Evolutionary conservation across 2,113 vertebrate species (phyloP), one percentile per base, ranked within the genome.

Genomic region (Phrynosoma platyrhinos): DNA sequence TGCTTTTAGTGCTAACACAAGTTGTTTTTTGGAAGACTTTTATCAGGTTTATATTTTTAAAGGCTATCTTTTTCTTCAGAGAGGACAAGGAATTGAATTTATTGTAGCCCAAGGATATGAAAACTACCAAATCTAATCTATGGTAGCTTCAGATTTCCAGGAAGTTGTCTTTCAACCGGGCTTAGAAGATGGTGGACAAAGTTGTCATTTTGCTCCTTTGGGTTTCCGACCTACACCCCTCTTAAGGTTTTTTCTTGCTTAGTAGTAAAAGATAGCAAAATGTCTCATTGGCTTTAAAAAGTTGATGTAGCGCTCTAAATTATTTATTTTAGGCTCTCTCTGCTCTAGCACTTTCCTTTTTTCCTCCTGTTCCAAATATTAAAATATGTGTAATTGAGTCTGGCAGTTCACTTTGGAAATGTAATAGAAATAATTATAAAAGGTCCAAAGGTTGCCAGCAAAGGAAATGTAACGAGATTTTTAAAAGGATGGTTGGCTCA

Each of bases 341-440:
- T 69, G 30, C 21, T 68, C 62, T 78, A 79, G 27, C 40, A 68
- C 75, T 53, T 76, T n/a, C 52, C 72, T 12, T 72, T 83, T 53
- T 53, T 6, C n/a, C 30, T 47, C 64, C 42, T 30, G 21, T 86
- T 79, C 76, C 76, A 86, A 86, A 86, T 79, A 86, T 86, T 86
- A 86, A 68, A 76, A 86, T 66, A 86, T 52, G 52, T 69, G 75
- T 86, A 86, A 79, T 79, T 30, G 42, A 86, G 30, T 69, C 75
- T 86, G 84, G 84, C 84, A 86, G 84, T 69, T 86, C 76, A 64
- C 84, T 86, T 86, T 86, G 84, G 75, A 79, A 68, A 79, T 79
- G 58, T 86, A 86, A 86, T 86, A 86, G 84, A 79, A 86, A 79
- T 86, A 86, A 79, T 86, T 86, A 86, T 79, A 78, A 86, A 68